Evolutionary conservation across 2,113 vertebrate genomes (phyloP).

Genomic region (Urocitellus parryii): DNA sequence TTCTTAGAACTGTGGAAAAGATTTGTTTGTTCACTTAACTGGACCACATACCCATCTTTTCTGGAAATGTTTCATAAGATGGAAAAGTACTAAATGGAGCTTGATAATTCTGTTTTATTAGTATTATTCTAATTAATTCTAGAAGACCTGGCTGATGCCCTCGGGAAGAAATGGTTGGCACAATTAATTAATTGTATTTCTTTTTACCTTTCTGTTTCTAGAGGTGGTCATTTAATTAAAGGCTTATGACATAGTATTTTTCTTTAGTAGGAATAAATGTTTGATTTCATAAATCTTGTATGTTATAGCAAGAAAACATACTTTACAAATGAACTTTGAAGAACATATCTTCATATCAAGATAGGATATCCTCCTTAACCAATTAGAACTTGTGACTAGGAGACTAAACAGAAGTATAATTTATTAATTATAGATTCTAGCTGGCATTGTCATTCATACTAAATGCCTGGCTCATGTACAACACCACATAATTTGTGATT

Average conservation of each 20-base stretch:
- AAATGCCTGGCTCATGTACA: neutral
- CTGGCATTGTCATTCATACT: neutral
- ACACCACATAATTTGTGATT: neutral
- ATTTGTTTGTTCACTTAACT: slow-evolving; percentile 62
- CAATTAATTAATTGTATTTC: slow-evolving; percentile 66
- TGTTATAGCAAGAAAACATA: slow-evolving; percentile 46
- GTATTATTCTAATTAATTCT: slow-evolving; percentile 68
- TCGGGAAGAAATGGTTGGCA: slow-evolving; percentile 46
- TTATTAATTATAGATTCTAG: slow-evolving; percentile 1
- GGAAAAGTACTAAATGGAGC: slow-evolving; percentile 37
- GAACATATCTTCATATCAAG: slow-evolving; percentile 1
- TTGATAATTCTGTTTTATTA: slow-evolving; percentile 60
- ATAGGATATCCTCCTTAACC: slow-evolving; percentile 1
- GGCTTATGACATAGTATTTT: slow-evolving; percentile 49
- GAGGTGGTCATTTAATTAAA: slow-evolving; percentile 68
- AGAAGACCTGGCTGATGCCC: slow-evolving; percentile 50
- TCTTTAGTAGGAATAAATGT: slow-evolving; percentile 51
- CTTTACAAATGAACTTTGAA: slow-evolving; percentile 63
- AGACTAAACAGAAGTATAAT: slow-evolving; percentile 22
- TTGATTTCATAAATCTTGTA: slow-evolving; percentile 47
- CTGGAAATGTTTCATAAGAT: slow-evolving; percentile 61
- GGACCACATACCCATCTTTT: slow-evolving; percentile 35
- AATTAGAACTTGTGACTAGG: slow-evolving; percentile 12
- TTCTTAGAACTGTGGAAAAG: slow-evolving; percentile 50
- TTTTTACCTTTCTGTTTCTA: slow-evolving; percentile 63